phyloP scores from a whole-genome alignment of 2,888 invertebrate species.

The Hofmannophila pseudospretella region DNA sequence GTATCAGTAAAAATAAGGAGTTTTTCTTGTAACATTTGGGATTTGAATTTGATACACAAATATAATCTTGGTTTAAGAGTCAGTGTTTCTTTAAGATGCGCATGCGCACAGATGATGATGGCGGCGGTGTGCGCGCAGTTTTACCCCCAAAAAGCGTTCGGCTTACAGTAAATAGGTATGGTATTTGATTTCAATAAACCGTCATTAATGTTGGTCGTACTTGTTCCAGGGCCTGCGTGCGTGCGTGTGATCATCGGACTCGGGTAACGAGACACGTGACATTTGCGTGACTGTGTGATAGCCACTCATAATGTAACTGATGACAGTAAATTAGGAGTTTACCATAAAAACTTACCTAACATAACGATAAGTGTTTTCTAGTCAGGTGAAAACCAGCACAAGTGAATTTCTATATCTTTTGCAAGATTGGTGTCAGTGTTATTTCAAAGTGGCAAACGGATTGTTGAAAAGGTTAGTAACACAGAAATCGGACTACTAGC shows the following conservation, averaged over 20 bases:
- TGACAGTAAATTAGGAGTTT: slow-evolving; percentile 38
- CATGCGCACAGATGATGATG: no score
- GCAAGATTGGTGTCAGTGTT: neutral
- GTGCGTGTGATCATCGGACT: slow-evolving; percentile 10
- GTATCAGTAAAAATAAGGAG: no score
- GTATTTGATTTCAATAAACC: no score
- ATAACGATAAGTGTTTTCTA: neutral
- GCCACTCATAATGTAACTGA: slow-evolving; percentile 30
- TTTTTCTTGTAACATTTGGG: no score
- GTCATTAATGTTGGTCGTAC: neutral
- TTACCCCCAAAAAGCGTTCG: no score
- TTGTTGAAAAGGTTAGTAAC: slow-evolving; percentile 1
- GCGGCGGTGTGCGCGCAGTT: no score
- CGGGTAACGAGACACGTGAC: slow-evolving; percentile 35
- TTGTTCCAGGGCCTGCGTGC: slow-evolving; percentile 17
- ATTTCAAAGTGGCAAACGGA: neutral
- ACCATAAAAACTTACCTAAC: neutral
- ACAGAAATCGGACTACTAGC: no score
- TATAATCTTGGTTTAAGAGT: no score
- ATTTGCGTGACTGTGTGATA: slow-evolving; percentile 45
- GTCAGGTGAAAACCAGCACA: slow-evolving; percentile 6
- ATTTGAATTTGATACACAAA: no score
- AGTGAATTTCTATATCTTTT: neutral
- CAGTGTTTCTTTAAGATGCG: no score
- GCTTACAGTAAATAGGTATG: no score